Percentiles rank a stretch among this genome's conserved stretches.
Evolutionary conservation across 2,888 invertebrate species (phyloP).

Genomic region (Linyphia triangularis): DNA sequence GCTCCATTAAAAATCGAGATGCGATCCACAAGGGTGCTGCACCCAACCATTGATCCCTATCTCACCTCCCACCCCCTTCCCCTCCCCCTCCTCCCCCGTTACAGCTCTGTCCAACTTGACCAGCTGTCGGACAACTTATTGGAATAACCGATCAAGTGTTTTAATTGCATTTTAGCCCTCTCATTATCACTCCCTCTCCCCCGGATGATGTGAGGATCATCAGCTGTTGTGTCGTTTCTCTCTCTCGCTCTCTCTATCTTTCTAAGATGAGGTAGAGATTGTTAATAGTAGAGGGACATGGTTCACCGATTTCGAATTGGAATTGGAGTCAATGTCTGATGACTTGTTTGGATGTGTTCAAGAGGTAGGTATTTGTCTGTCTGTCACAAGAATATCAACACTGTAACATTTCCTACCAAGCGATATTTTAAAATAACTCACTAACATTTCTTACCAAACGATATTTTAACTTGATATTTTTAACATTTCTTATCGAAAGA

Average conservation of each 20-base stretch:
- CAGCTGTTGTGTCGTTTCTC: not conserved
- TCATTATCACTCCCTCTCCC: not conserved
- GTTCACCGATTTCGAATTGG: not conserved
- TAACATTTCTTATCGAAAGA: too few species aligned
- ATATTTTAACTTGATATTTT: too few species aligned
- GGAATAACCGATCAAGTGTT: conserved; percentile 61
- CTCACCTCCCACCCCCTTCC: not conserved
- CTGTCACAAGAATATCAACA: too few species aligned
- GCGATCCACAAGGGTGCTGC: not conserved
- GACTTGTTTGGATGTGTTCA: not conserved
- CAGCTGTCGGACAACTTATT: conserved; percentile 68
- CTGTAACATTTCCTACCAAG: too few species aligned
- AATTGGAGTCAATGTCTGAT: not conserved
- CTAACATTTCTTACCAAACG: too few species aligned
- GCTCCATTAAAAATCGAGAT: not conserved
- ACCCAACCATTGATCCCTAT: not conserved
- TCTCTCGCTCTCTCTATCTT: not conserved
- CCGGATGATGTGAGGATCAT: not conserved
- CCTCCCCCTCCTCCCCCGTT: not conserved
- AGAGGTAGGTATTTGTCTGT: too few species aligned
- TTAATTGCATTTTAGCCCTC: conserved; percentile 56
- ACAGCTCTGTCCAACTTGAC: not conserved
- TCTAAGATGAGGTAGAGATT: not conserved
- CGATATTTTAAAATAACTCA: too few species aligned
- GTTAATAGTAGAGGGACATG: not conserved